Percentiles rank a stretch among this genome's conserved stretches.
phyloP scores from a whole-genome alignment of 30 jellyfish, hydroid and myxozoan species.

The Hydra vulgaris region DNA sequence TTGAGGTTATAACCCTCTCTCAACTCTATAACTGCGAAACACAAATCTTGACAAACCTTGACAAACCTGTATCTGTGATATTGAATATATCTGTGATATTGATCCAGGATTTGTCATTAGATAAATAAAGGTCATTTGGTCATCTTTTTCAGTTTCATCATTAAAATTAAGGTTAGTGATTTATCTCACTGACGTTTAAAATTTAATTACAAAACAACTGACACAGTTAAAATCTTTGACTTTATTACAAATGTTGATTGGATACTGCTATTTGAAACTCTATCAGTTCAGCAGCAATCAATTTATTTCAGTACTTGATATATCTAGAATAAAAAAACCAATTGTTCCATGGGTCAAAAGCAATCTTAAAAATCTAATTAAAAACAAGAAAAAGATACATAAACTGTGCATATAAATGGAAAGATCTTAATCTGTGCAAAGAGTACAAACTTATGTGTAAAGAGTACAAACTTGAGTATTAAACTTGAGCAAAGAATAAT shows the following conservation, averaged over 20 bases:
- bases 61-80: too few species aligned
- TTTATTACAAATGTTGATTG: not conserved
- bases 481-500: too few species aligned
- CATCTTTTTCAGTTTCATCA: not conserved
- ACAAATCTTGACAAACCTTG: too few species aligned
- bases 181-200: not conserved
- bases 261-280: not conserved
- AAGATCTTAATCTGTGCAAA: not conserved
- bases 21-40: too few species aligned
- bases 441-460: not conserved
- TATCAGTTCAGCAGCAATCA: not conserved
- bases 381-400: not conserved
- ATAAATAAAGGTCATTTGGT: not conserved
- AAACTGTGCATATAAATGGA: not conserved
- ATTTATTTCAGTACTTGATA: not conserved
- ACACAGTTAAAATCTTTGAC: not conserved
- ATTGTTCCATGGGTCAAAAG: not conserved
- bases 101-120: not conserved
- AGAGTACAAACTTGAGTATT: too few species aligned
- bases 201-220: not conserved
- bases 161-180: not conserved
- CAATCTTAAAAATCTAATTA: not conserved
- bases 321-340: not conserved
- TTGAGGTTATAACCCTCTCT: too few species aligned
- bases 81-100: not conserved